Evolutionary conservation across 2,797 vertebrate genomes (phyloP), one percentile per base, ranked within the genome.

Genomic region (Gila robusta): DNA sequence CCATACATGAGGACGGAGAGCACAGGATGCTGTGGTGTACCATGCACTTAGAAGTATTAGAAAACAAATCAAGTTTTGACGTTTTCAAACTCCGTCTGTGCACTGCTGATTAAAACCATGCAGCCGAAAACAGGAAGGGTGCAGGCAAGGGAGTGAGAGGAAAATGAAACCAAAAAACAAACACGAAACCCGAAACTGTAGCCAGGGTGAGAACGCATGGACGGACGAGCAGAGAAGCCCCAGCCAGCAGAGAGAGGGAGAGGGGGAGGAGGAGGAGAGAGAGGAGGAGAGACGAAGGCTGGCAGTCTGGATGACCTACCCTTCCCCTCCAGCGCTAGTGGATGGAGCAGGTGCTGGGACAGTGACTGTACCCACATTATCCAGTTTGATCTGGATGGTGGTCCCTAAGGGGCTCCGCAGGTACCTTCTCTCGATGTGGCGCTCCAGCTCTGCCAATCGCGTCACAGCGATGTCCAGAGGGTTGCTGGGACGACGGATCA

Each of bases 331-430:
- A 98, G 97, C 97, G 97, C 97, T 99, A 98, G 98, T 93, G 96
- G 98, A 99, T 98, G 98, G 98, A 97, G 98, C 97, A 97, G 98
- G 98, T 96, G 98, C 98, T 96, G 98, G 98, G 96, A 99, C 98
- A 97, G 98, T 99, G 98, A 99, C 98, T 96, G 98, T 99, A 97
- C 98, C 98, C 97, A 99, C 98, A 99, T 99, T 99, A 98, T 99
- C 98, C 98, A 99, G 97, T 97, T 98, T 99, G 98, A 99, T 99
- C 98, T 99, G 98, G 98, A 99, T 98, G 97, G 98, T 99, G 97
- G 97, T 99, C 97, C 98, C 98, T 99, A 99, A 98, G 96, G 98
- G 98, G 97, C 98, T 99, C 98, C 98, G 98, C 98, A 99, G 98
- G 97, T 99, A 99, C 98, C 98, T 99, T 99, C 98, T 96, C 97